Conservation (phyloP, 2,888 invertebrate genomes). For the Copidosoma aretas region DNA sequence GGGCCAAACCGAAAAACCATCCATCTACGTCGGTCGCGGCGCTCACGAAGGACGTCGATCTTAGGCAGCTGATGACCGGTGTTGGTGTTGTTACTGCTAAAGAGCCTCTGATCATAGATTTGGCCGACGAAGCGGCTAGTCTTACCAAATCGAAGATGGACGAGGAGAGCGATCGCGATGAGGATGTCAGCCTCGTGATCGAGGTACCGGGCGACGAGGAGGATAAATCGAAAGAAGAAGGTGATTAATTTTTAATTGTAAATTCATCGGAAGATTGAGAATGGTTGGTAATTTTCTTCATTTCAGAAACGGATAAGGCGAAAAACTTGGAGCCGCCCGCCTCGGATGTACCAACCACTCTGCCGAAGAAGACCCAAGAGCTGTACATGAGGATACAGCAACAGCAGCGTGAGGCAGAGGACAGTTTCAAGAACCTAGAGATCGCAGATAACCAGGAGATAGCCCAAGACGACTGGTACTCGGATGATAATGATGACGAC, state of each 20-base stretch:
- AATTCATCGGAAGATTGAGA: neutral
- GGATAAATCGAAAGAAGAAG: conserved; percentile 52
- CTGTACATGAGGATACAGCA: conserved; percentile 73
- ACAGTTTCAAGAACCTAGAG: conserved; percentile 61
- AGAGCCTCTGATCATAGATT: conserved; percentile 50
- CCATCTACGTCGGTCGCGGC: neutral
- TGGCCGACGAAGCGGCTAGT: conserved; percentile 55
- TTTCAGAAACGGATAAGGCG: neutral
- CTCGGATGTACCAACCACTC: conserved; percentile 63
- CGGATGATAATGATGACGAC: conserved; percentile 73
- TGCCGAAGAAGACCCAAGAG: conserved; percentile 73
- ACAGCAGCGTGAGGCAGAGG: conserved; percentile 66
- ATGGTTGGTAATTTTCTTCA: neutral
- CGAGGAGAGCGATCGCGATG: conserved; percentile 60
- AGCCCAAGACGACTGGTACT: conserved; percentile 73
- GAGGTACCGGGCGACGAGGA: conserved; percentile 59
- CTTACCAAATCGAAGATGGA: conserved; percentile 55
- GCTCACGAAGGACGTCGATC: conserved; percentile 58
- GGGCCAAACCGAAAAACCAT: neutral
- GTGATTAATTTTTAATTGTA: conserved; percentile 27
- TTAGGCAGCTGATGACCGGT: conserved; percentile 58
- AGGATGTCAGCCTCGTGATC: conserved; percentile 57
- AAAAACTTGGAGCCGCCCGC: neutral
- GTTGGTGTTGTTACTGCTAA: conserved; percentile 42
- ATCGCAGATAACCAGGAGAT: conserved; percentile 53